Evolutionary conservation across 2,113 vertebrate species (phyloP).

Genomic region (Nansenia antarctica): DNA sequence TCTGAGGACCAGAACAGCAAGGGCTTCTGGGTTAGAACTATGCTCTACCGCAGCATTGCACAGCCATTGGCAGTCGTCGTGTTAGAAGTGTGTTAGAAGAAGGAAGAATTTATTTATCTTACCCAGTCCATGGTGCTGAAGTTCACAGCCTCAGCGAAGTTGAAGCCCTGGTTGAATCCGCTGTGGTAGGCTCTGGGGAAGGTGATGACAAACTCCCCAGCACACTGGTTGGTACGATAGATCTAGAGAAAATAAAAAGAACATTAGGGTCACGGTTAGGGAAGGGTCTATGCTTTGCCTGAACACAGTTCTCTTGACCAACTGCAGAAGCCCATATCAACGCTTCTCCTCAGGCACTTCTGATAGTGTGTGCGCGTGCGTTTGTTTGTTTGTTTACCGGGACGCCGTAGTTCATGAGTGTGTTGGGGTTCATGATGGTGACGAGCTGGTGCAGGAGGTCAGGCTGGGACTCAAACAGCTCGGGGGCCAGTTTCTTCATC

Average conservation of each 20-base stretch:
- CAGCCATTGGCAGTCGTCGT: no score
- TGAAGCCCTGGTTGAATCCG: constrained; percentile 99
- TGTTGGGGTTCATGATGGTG: constrained; percentile 99
- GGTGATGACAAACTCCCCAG: constrained; percentile 97
- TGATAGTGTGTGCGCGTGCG: not conserved
- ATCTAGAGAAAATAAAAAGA: constrained; percentile 77
- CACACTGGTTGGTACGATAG: constrained; percentile 97
- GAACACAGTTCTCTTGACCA: not conserved
- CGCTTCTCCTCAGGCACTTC: no score
- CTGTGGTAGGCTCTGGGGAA: constrained; percentile 98
- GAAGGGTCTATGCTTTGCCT: not conserved
- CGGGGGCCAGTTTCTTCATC: constrained; percentile 96
- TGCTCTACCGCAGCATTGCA: no score
- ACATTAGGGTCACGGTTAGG: constrained; percentile 1
- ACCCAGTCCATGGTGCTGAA: constrained; percentile 99
- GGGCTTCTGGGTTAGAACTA: not conserved
- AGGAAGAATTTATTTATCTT: constrained; percentile 20
- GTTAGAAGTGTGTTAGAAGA: not conserved
- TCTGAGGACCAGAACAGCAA: constrained; percentile 65
- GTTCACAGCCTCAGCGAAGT: constrained; percentile 98
- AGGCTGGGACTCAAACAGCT: constrained; percentile 95
- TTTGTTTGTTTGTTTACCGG: constrained; percentile 80
- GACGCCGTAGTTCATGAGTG: constrained; percentile 94
- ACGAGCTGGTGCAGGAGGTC: constrained; percentile 98
- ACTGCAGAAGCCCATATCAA: no score